Evolutionary conservation across 2,888 invertebrate genomes (phyloP), one percentile per base, ranked within the genome.

Genomic region (Oegoconia quadripuncta): DNA sequence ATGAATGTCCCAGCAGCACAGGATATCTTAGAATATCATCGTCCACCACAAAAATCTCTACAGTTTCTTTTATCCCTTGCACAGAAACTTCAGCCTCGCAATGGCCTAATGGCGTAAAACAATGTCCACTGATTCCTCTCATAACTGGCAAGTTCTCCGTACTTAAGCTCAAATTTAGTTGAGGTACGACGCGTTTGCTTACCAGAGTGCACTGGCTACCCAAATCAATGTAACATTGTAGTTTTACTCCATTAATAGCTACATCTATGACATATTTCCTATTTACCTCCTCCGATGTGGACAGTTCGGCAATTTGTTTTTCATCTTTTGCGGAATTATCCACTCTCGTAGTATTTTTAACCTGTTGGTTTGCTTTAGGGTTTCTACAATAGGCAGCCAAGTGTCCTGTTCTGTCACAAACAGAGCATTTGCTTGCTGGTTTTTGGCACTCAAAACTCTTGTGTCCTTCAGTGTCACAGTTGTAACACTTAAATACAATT

Each of bases 401-500:
- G 13, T 37, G 37, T 17, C 37, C 37, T 13, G n/a, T 17, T 18
- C 13, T 23, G 14, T 32, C 6, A n/a, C 31, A 37, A n/a, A 11
- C 3, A 25, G 7, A 26, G 15, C 37, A 37, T 17, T 37, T 37
- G 12, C n/a, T 12, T 15, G 13, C 1, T 5, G 42, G 38, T 34
- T 38, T 38, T 2, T 20, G 12, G 17, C 38, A 42, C 7, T 15
- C 12, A 28, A 37, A 43, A 29, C 34, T 34, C 8, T 36, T 29
- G 17, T 43, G 43, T 4, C 43, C 43, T 14, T 37, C 37, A 17
- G 16, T 23, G 3, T 30, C 32, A 22, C 43, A 43, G 25, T 43
- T 43, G 37, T 30, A 37, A 18, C 39, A 34, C 34, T 28, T 35
- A 3, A 27, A 13, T 7, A 22, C 15, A 11, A 2, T 16, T 31